These are phyloP conservation scores for Podarcis raffonei DNA, from an alignment of 2,113 vertebrate genomes.

Conservation along the genomic window DNA sequence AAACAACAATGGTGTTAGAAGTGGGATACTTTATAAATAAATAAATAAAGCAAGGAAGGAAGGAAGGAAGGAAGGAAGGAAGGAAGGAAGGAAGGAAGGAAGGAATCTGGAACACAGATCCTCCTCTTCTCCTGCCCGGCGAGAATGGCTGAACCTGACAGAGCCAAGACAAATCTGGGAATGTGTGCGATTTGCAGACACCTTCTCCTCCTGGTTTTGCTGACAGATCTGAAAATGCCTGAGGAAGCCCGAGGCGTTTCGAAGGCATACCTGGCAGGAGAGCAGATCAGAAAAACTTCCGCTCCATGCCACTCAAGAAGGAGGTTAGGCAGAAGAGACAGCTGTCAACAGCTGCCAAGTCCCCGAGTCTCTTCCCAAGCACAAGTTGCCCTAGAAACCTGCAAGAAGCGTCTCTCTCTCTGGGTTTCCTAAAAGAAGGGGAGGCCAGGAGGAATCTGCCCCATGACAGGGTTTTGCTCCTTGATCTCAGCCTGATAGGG, in stretches of 20 bases:
- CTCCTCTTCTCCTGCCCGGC: not conserved
- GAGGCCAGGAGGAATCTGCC: rapidly evolving
- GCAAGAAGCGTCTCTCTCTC: not conserved
- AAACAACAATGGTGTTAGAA: not conserved
- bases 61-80: not conserved
- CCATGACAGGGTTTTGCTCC: too few relatives aligned
- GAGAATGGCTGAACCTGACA: not conserved
- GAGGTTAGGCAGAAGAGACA: not conserved
- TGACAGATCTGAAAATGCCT: not conserved
- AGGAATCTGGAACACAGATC: not conserved
- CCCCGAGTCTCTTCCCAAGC: not conserved
- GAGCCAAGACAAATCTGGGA: not conserved
- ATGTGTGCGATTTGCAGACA: not conserved
- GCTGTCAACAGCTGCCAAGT: not conserved
- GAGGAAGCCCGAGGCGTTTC: not conserved
- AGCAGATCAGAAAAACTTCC: not conserved
- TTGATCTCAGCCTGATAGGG: too few relatives aligned
- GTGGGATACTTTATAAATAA: not conserved
- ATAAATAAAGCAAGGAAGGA: not conserved
- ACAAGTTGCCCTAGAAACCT: not conserved
- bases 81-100: not conserved
- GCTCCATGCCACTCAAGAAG: not conserved
- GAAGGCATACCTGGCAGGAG: not conserved
- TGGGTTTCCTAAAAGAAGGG: not conserved
- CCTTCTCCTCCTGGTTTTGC: not conserved